A percentile compares a stretch with the other conserved stretches of the same genome.
Evolutionary conservation across 1,140 invertebrate genomes (phyloP).

Genomic region (Bactericera cockerelli): DNA sequence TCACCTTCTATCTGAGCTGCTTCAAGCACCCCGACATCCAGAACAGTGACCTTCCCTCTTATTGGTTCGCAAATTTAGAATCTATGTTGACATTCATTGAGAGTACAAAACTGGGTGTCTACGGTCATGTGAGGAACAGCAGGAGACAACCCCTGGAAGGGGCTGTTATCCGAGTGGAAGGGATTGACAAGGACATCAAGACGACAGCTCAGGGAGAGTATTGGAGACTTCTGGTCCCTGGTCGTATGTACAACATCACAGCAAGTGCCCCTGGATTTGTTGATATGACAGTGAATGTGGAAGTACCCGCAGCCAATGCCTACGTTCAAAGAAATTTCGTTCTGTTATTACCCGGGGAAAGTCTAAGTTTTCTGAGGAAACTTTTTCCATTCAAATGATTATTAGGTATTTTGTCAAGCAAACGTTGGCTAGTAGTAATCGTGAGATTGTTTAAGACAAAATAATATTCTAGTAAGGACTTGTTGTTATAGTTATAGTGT

Average conservation of each 20-base stretch:
- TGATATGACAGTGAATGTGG: too few relatives aligned
- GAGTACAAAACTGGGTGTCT: conserved; percentile 66
- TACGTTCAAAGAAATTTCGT: too few relatives aligned
- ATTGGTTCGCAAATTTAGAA: conserved; percentile 81
- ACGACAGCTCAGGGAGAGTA: conserved; percentile 70
- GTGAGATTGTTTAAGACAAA: too few relatives aligned
- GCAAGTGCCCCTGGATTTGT: conserved; percentile 44
- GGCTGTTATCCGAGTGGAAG: conserved; percentile 56
- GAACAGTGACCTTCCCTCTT: conserved; percentile 45
- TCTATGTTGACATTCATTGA: conserved; percentile 74
- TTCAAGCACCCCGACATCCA: conserved; percentile 88
- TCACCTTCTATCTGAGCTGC: conserved; percentile 91
- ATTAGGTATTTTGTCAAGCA: too few relatives aligned
- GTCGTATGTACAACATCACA: conserved; percentile 64
- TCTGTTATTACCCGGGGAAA: too few relatives aligned
- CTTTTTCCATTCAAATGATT: too few relatives aligned
- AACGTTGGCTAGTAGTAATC: too few relatives aligned
- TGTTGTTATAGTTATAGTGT: too few relatives aligned
- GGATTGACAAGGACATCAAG: conserved; percentile 50
- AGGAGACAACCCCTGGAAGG: conserved; percentile 52
- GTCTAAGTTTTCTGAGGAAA: too few relatives aligned
- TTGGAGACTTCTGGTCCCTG: conserved; percentile 78
- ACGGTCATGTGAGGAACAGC: conserved; percentile 67
- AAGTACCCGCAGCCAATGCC: too few relatives aligned
- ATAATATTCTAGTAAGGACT: too few relatives aligned